Evolutionary conservation across 2,113 vertebrate genomes (phyloP).

Genomic region (Phylloscopus trochiloides): DNA sequence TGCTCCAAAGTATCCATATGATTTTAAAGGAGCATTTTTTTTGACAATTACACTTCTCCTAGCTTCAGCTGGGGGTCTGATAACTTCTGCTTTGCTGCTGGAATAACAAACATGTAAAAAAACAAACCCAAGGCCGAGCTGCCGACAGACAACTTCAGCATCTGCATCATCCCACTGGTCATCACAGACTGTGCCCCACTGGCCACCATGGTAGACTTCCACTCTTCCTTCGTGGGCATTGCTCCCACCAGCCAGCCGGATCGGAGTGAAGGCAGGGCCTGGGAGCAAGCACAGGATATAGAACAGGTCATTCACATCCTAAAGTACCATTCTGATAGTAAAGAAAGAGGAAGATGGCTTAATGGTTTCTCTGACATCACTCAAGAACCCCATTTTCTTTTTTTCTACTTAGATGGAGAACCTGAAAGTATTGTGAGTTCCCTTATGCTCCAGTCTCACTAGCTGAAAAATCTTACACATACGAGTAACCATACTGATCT

Average conservation of each 20-base stretch:
- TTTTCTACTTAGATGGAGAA: not conserved
- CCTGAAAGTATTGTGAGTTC: not conserved
- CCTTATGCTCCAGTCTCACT: not conserved
- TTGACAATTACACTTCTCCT: not conserved
- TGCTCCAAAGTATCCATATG: not conserved
- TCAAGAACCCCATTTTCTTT: not conserved
- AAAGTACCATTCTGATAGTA: not conserved
- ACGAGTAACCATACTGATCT: not conserved
- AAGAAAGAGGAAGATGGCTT: not conserved
- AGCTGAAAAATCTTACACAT: not conserved
- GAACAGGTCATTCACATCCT: not conserved
- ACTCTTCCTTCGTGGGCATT: conserved; percentile 83
- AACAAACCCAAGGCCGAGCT: conserved; percentile 90
- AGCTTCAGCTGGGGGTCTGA: not conserved
- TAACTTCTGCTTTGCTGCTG: not conserved
- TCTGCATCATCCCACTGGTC: conserved; percentile 97
- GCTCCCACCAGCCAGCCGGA: conserved; percentile 83
- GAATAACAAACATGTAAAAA: not conserved
- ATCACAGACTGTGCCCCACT: conserved; percentile 95
- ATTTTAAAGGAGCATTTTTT: not conserved
- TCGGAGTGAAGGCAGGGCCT: conserved; percentile 70
- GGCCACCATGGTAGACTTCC: conserved; percentile 87
- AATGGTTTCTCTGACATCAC: not conserved
- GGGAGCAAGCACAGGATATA: not conserved
- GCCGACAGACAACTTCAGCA: conserved; percentile 95